These are phyloP conservation scores for Danio jaintianensis DNA, from an alignment of 2,797 vertebrate species.

Conservation along the genomic window DNA sequence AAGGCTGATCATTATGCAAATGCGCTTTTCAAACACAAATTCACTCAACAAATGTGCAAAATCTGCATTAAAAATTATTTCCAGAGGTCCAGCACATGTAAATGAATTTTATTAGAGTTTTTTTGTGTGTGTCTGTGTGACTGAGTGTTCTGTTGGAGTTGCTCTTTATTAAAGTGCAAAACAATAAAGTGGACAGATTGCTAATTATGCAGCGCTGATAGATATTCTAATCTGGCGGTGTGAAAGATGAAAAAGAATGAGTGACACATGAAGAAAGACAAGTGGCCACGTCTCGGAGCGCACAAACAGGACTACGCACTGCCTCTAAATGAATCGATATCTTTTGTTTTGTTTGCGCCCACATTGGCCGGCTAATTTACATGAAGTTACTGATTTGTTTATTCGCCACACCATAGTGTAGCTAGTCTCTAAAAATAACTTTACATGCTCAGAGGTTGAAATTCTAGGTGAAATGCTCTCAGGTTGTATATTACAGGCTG, in stretches of 20 bases:
- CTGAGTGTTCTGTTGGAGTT: conserved; percentile 39
- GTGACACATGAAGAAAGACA: conserved; percentile 30
- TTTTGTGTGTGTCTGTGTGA: not conserved
- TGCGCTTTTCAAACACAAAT: conserved; percentile 33
- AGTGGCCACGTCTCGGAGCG: conserved; percentile 57
- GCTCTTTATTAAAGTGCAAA: conserved; percentile 59
- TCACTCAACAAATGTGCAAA: conserved; percentile 21
- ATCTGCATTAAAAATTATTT: conserved; percentile 33
- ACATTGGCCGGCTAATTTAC: conserved; percentile 73
- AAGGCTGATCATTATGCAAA: conserved; percentile 41
- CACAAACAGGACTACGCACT: conserved; percentile 62
- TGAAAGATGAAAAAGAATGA: conserved; percentile 35
- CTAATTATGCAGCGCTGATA: conserved; percentile 67
- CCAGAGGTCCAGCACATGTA: conserved; percentile 16
- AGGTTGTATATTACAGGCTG: conserved; percentile 42
- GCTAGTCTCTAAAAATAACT: conserved; percentile 71
- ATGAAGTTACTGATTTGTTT: conserved; percentile 77
- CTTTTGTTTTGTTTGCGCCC: conserved; percentile 68
- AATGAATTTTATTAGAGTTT: conserved; percentile 22
- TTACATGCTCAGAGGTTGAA: conserved; percentile 49
- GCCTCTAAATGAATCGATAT: conserved; percentile 73
- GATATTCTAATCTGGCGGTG: conserved; percentile 59
- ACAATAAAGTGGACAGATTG: conserved; percentile 66
- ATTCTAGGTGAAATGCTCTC: conserved; percentile 56
- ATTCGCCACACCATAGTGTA: conserved; percentile 72